Percentiles rank a stretch among this genome's conserved stretches.
Conservation (phyloP, 2,113 vertebrate species). For the Heterotilapia buettikoferi region DNA sequence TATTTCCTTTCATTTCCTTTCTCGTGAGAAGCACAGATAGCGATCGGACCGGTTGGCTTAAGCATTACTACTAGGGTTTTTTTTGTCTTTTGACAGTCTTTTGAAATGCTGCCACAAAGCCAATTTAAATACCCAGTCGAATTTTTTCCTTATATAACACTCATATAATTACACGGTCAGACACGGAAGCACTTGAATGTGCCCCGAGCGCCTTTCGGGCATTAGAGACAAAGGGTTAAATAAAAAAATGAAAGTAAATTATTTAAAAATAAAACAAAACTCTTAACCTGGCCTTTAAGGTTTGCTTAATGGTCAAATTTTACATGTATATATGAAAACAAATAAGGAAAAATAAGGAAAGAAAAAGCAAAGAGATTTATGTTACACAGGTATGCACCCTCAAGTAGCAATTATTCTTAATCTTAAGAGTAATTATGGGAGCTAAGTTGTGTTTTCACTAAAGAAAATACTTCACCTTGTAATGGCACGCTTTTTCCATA, state of each 20-base stretch:
- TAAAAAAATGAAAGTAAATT: background rate
- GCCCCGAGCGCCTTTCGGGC: background rate
- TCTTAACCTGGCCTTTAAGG: background rate
- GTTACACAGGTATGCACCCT: background rate
- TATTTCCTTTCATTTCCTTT: background rate
- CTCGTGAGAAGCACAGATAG: conserved; percentile 12
- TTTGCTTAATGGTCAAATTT: background rate
- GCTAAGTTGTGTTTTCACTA: background rate
- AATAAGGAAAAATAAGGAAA: background rate
- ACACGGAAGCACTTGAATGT: conserved; percentile 7
- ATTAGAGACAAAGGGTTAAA: background rate
- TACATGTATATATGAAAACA: background rate
- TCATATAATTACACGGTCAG: conserved; percentile 35
- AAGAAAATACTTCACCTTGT: conserved; percentile 2
- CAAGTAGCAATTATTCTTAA: conserved; percentile 10
- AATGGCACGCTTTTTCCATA: conserved; percentile 3
- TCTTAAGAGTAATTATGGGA: conserved; percentile 36
- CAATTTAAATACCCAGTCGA: conserved; percentile 16
- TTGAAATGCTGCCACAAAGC: conserved; percentile 1
- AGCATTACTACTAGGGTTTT: conserved; percentile 1
- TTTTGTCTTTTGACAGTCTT: conserved; percentile 11
- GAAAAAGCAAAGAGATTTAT: background rate
- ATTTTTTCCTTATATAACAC: conserved; percentile 20
- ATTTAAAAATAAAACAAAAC: background rate
- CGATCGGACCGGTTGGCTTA: conserved; percentile 27